These are phyloP conservation scores for Diadophis punctatus DNA, from an alignment of 2,113 vertebrate genomes.

Conservation along the genomic window DNA sequence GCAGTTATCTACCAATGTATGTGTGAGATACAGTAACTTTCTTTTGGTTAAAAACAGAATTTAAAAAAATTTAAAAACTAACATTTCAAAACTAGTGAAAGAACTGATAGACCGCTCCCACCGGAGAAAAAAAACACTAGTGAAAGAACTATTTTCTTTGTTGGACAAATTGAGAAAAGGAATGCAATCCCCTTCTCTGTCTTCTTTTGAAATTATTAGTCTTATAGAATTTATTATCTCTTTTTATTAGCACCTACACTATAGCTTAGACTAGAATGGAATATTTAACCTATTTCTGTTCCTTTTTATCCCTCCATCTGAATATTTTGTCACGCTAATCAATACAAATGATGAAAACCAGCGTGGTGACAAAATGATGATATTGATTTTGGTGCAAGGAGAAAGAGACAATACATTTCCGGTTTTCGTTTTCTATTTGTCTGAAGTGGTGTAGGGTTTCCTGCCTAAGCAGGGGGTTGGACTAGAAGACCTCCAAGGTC, in stretches of 20 bases:
- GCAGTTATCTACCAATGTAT: neutral
- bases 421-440: constrained; percentile 33
- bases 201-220: neutral
- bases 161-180: neutral
- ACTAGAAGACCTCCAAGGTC: too few species aligned
- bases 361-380: neutral
- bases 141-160: neutral
- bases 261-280: neutral
- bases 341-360: neutral
- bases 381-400: neutral
- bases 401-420: neutral
- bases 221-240: neutral
- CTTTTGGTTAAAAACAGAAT: neutral
- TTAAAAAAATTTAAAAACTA: neutral
- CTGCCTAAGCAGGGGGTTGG: too few species aligned
- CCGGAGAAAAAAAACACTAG: neutral
- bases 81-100: neutral
- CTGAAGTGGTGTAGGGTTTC: too few species aligned
- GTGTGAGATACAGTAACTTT: neutral
- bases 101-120: neutral
- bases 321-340: neutral
- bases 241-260: neutral
- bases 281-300: neutral
- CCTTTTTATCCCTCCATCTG: neutral
- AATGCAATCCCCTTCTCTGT: neutral